A percentile compares a stretch with the other conserved stretches of the same genome.
Conservation (phyloP, 2,888 invertebrate genomes). For the Lymantria monacha region DNA sequence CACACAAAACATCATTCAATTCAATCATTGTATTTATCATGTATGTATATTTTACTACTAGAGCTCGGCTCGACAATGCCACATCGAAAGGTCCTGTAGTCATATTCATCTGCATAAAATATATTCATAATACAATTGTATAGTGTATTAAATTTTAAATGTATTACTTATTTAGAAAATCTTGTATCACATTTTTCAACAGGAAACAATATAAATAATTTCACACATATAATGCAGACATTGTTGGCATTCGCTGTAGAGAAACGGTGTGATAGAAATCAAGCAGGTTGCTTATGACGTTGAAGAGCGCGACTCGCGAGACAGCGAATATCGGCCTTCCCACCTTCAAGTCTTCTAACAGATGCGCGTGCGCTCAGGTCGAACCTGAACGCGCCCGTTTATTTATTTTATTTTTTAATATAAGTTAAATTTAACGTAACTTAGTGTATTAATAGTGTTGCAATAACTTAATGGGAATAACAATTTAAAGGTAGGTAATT, state of each 20-base stretch:
- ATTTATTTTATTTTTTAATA: conserved; percentile 24
- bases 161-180: too few species aligned
- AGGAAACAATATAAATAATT: too few species aligned
- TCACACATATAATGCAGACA: too few species aligned
- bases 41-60: too few species aligned
- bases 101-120: too few species aligned
- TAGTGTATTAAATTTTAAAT: too few species aligned
- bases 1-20: too few species aligned
- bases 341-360: conserved; percentile 35
- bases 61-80: too few species aligned
- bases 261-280: conserved; percentile 50
- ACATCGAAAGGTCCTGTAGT: too few species aligned
- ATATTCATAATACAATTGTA: too few species aligned
- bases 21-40: too few species aligned
- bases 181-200: too few species aligned
- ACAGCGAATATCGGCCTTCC: conserved; percentile 33
- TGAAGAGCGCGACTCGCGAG: conserved; percentile 23
- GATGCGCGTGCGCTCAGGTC: conserved; percentile 57
- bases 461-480: conserved; percentile 49
- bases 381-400: conserved; percentile 44
- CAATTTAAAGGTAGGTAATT: conserved; percentile 52
- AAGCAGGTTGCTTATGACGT: conserved; percentile 61
- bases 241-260: not conserved
- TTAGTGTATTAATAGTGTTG: conserved; percentile 33
- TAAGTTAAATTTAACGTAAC: conserved; percentile 30